These are phyloP conservation scores for Neodiprion pinetum DNA, from an alignment of 1,140 invertebrate species.

Conservation along the genomic window DNA sequence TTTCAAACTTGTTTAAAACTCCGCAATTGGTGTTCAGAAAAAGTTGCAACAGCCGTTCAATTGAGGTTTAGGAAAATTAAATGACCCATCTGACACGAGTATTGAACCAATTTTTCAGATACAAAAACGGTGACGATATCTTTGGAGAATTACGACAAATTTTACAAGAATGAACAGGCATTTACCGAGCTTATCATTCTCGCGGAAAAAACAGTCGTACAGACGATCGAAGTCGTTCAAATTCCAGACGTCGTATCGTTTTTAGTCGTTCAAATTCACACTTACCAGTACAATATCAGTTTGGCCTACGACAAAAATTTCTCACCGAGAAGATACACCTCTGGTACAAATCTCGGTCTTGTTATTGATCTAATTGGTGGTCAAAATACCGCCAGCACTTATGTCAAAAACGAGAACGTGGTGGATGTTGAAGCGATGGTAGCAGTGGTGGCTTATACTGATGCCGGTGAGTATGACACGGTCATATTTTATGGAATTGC, in stretches of 20 bases:
- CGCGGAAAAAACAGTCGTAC: slow-evolving; percentile 36
- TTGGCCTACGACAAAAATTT: slow-evolving; percentile 62
- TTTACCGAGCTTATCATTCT: slow-evolving; percentile 33
- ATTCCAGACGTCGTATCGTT: slow-evolving; percentile 62
- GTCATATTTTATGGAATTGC: slow-evolving; percentile 5
- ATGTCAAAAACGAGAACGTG: slow-evolving; percentile 54
- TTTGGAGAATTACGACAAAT: slow-evolving; percentile 26
- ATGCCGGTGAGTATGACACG: slow-evolving; percentile 58
- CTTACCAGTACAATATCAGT: slow-evolving; percentile 67
- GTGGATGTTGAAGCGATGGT: slow-evolving; percentile 58
- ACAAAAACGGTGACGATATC: slow-evolving; percentile 24
- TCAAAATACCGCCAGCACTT: slow-evolving; percentile 39
- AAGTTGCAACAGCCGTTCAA: too few species aligned
- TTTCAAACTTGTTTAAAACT: too few species aligned
- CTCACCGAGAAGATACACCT: slow-evolving; percentile 45
- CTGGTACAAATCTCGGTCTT: slow-evolving; percentile 72
- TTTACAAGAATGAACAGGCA: slow-evolving; percentile 29
- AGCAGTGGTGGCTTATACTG: slow-evolving; percentile 64
- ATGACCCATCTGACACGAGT: background rate
- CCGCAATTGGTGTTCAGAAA: too few species aligned
- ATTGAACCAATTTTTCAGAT: slow-evolving; percentile 46
- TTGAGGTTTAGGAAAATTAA: background rate
- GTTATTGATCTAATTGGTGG: slow-evolving; percentile 46
- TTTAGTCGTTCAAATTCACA: slow-evolving; percentile 73
- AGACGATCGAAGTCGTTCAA: slow-evolving; percentile 58